Evolutionary conservation across 2,113 vertebrate species (phyloP).

Genomic region (Naja naja): DNA sequence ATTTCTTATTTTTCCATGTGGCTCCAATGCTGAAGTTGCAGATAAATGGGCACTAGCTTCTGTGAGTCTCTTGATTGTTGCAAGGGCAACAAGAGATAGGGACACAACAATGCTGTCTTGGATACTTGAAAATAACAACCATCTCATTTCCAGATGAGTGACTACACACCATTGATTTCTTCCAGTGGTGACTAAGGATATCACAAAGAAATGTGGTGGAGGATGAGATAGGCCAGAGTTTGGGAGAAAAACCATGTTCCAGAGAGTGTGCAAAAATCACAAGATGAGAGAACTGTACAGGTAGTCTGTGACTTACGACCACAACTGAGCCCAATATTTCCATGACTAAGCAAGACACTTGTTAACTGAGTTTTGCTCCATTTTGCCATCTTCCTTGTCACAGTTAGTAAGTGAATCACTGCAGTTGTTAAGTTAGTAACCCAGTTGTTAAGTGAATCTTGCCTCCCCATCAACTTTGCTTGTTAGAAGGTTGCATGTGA

Average conservation of each 20-base stretch:
- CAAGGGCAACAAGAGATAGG: constrained; percentile 20
- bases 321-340: not conserved
- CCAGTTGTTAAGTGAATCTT: not conserved
- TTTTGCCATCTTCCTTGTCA: not conserved
- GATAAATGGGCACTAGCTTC: constrained; percentile 1
- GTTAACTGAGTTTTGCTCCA: not conserved
- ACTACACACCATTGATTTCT: not conserved
- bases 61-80: not conserved
- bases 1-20: constrained; percentile 13
- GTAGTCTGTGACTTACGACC: not conserved
- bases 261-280: not conserved
- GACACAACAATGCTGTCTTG: not conserved
- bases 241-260: not conserved
- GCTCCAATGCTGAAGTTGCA: not conserved
- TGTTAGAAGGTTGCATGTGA: not conserved
- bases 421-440: not conserved
- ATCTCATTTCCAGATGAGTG: not conserved
- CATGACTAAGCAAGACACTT: not conserved
- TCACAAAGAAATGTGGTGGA: not conserved
- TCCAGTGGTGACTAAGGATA: not conserved
- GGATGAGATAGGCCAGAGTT: not conserved
- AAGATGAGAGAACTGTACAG: not conserved
- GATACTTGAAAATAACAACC: not conserved
- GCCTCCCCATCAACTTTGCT: not conserved
- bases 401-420: not conserved